Percentiles rank a stretch among this genome's conserved stretches.
These are phyloP conservation scores for Oplegnathus fasciatus DNA, from an alignment of 2,113 vertebrate genomes.

Conservation along the genomic window DNA sequence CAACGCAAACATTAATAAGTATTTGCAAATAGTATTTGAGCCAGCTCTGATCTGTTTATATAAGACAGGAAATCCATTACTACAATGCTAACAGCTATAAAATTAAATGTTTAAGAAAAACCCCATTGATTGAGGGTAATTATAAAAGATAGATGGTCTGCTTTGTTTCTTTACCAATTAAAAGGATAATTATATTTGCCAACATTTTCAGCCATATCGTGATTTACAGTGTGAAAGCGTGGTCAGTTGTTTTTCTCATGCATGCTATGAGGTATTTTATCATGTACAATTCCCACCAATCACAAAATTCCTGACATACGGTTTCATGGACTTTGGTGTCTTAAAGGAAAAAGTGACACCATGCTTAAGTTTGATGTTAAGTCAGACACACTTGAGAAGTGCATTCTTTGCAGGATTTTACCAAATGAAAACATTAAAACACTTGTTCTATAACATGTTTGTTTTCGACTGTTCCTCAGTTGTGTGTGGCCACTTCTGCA, in stretches of 20 bases:
- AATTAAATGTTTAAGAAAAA: conserved; percentile 55
- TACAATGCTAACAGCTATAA: conserved; percentile 16
- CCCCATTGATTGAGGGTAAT: conserved; percentile 50
- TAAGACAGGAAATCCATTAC: conserved; percentile 41
- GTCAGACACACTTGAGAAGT: neutral
- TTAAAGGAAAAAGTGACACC: neutral
- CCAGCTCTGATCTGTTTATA: conserved; percentile 45
- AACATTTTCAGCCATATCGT: neutral
- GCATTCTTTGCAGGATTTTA: neutral
- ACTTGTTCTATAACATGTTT: neutral
- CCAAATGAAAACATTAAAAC: neutral
- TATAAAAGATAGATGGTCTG: conserved; percentile 42
- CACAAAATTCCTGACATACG: neutral
- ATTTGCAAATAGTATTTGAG: conserved; percentile 60
- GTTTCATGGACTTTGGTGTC: neutral
- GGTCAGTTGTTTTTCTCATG: neutral
- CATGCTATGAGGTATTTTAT: neutral
- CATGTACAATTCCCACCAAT: neutral
- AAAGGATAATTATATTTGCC: conserved; percentile 28
- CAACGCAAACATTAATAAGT: conserved; percentile 57
- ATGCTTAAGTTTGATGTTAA: neutral
- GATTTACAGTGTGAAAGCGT: neutral
- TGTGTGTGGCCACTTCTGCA: neutral
- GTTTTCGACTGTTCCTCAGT: neutral
- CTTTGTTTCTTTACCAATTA: conserved; percentile 42